Evolutionary conservation across 2,797 vertebrate species (phyloP).

Genomic region (Trachops cirrhosus): DNA sequence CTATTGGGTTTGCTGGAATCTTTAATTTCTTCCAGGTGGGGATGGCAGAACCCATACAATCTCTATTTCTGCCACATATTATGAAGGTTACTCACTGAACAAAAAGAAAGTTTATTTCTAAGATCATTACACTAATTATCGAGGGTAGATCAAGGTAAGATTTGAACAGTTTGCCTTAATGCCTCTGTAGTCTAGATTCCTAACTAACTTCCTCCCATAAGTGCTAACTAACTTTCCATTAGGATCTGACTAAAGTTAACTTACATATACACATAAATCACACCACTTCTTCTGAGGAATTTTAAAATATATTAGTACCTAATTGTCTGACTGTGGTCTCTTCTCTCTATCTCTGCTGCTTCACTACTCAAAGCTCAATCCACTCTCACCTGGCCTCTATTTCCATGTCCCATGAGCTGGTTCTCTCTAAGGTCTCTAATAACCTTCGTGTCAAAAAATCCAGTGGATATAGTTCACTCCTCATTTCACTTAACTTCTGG

Average conservation of each 20-base stretch:
- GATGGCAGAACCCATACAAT: not conserved
- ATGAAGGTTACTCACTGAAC: not conserved
- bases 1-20: not conserved
- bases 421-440: not conserved
- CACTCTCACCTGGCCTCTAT: not conserved
- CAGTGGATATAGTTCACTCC: not conserved
- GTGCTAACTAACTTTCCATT: not conserved
- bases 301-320: not conserved
- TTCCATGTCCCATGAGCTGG: not conserved
- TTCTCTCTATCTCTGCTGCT: not conserved
- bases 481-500: not conserved
- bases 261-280: not conserved
- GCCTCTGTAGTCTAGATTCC: not conserved
- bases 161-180: not conserved
- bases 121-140: not conserved
- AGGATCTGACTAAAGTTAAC: not conserved
- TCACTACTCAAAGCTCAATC: not conserved
- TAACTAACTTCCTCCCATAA: not conserved
- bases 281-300: not conserved
- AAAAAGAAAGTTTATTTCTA: slow-evolving; percentile 30
- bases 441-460: not conserved
- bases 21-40: not conserved
- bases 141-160: not conserved
- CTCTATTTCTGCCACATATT: slow-evolving; percentile 19
- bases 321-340: not conserved